These are phyloP conservation scores for Danio jaintianensis DNA, from an alignment of 2,797 vertebrate species.

Conservation along the genomic window DNA sequence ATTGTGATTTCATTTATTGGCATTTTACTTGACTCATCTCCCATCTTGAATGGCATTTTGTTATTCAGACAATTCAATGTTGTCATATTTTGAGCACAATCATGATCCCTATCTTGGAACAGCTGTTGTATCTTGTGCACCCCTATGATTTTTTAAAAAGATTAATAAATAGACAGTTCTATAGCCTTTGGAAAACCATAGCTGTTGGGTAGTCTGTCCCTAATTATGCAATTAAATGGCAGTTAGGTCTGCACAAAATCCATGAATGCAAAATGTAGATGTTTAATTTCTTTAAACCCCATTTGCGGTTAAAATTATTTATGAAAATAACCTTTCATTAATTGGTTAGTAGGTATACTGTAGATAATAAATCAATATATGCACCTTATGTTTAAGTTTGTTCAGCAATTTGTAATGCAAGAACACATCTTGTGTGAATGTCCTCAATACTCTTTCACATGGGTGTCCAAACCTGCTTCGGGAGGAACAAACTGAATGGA, in stretches of 20 bases:
- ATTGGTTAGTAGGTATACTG: not conserved
- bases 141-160: not conserved
- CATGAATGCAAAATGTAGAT: not conserved
- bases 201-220: not conserved
- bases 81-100: not conserved
- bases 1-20: not conserved
- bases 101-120: not conserved
- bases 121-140: not conserved
- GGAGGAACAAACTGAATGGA: too few species aligned
- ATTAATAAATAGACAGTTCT: not conserved
- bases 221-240: slow-evolving; percentile 10
- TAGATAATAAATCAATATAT: not conserved
- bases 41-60: not conserved
- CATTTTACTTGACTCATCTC: not conserved
- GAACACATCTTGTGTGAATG: slow-evolving; percentile 6
- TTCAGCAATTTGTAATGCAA: not conserved
- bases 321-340: not conserved
- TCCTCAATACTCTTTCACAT: not conserved
- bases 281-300: too few species aligned
- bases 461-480: too few species aligned
- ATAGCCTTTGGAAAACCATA: not conserved
- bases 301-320: too few species aligned
- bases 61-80: not conserved
- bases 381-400: not conserved
- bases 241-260: slow-evolving; percentile 4